These are phyloP conservation scores for Nowickia ferox DNA, from an alignment of 2,888 invertebrate genomes.

Conservation along the genomic window DNA sequence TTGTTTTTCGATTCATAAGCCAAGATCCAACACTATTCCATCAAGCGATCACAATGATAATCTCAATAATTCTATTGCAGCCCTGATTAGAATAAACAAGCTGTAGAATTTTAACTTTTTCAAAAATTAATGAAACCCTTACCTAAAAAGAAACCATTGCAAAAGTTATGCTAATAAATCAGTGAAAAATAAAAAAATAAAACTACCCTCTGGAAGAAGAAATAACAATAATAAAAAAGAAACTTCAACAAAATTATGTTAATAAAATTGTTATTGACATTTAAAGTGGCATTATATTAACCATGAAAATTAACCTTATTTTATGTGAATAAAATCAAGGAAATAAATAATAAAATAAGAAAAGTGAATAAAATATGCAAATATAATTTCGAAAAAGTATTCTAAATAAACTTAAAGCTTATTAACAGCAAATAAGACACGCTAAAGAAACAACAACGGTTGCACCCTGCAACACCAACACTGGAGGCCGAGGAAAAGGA, in stretches of 20 bases:
- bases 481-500: conserved; percentile 37
- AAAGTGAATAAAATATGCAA: conserved; percentile 56
- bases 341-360: conserved; percentile 40
- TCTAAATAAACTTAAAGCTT: conserved; percentile 52
- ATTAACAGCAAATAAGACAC: conserved; percentile 36
- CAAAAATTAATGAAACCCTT: too few species aligned
- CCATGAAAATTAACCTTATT: conserved; percentile 68
- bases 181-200: not conserved
- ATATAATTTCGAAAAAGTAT: conserved; percentile 36
- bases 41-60: too few species aligned
- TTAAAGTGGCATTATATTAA: conserved; percentile 66
- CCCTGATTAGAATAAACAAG: too few species aligned
- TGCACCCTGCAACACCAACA: conserved; percentile 19
- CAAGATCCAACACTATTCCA: too few species aligned
- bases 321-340: conserved; percentile 56
- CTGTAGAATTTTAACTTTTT: too few species aligned
- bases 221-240: not conserved
- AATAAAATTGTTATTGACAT: conserved; percentile 63
- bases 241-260: conserved; percentile 40
- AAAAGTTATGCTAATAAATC: conserved; percentile 28
- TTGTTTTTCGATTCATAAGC: too few species aligned
- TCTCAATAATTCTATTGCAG: too few species aligned
- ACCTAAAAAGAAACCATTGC: not conserved
- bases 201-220: not conserved
- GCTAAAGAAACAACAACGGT: conserved; percentile 3